Evolutionary conservation across 2,888 invertebrate genomes (phyloP), one percentile per base, ranked within the genome.

Genomic region (Cryptus armator): DNA sequence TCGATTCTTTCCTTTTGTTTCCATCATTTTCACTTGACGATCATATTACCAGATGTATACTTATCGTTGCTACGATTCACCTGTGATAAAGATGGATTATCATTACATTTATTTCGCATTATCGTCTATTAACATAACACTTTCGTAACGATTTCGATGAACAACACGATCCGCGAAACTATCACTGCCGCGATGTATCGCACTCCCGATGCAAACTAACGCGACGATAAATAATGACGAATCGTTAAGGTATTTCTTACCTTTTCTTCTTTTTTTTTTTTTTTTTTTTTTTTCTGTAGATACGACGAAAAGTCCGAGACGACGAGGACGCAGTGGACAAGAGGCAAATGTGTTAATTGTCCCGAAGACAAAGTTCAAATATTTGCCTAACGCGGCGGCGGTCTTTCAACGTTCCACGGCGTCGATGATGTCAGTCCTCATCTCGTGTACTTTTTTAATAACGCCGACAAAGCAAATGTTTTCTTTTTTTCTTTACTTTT

Each of bases 321-420:
- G 44, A 24, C 24, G 24, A 24, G 24, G 37, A 9, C 16, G 43
- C 68, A 59, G 79, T 76, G 56, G 70, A 86, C 56, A 51, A 32
- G 51, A 67, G 66, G 48, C 44, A 77, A 43, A 78, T 53, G 74
- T 75, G 81, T 77, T 74, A 85, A 86, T 83, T 72, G 71, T 71
- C 7, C 37, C 70, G 24, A 72, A 72, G 78, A 64, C 84, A 74
- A 84, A 81, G 86, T 84, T 84, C 83, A 88, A 89, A 87, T 89
- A 88, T 89, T 87, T 84, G 82, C 59, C 71, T 24, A 85, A 70
- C 84, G 86, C 37, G 46, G 71, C 32, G 19, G 3, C 37, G 68
- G 59, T 29, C 48, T 48, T 12, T 12, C 3, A 6, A 14, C 16
- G 59, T 29, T 78, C 24, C 24, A 44, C 53, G 9, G 32, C 46